Percentiles rank a stretch among this genome's conserved stretches.
These are phyloP conservation scores for Ictalurus punctatus DNA, from an alignment of 2,113 vertebrate species.

Conservation along the genomic window DNA sequence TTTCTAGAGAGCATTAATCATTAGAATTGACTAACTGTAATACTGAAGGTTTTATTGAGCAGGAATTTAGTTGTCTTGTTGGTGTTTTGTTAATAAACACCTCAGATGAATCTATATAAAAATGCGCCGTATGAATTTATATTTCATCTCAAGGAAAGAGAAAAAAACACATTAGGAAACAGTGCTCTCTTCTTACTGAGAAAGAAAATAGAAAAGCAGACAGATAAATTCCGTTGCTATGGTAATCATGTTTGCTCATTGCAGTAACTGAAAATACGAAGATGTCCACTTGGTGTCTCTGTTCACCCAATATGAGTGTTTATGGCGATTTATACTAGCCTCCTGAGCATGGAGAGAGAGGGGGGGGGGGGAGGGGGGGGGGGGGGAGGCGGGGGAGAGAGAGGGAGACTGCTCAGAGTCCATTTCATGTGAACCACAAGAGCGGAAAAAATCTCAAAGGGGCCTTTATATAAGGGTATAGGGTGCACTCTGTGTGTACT, in stretches of 20 bases:
- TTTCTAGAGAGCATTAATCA: not conserved
- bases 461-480: not conserved
- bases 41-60: not conserved
- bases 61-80: not conserved
- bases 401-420: not conserved
- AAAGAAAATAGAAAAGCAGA: conserved; percentile 31
- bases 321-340: not conserved
- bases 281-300: conserved; percentile 61
- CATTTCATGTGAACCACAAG: not conserved
- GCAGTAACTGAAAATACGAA: conserved; percentile 10
- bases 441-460: not conserved
- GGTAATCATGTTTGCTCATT: conserved; percentile 44
- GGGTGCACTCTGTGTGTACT: not conserved
- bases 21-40: not conserved
- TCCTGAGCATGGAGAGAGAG: not conserved
- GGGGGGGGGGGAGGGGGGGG: too few relatives aligned
- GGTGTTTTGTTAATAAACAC: not conserved
- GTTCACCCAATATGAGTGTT: conserved; percentile 44
- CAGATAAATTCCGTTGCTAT: conserved; percentile 51
- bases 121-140: not conserved
- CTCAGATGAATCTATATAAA: not conserved
- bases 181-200: conserved; percentile 18
- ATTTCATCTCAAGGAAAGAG: not conserved
- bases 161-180: not conserved
- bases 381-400: not conserved